Evolutionary conservation across 2,113 vertebrate species (phyloP).

Genomic region (Xenopus laevis): DNA sequence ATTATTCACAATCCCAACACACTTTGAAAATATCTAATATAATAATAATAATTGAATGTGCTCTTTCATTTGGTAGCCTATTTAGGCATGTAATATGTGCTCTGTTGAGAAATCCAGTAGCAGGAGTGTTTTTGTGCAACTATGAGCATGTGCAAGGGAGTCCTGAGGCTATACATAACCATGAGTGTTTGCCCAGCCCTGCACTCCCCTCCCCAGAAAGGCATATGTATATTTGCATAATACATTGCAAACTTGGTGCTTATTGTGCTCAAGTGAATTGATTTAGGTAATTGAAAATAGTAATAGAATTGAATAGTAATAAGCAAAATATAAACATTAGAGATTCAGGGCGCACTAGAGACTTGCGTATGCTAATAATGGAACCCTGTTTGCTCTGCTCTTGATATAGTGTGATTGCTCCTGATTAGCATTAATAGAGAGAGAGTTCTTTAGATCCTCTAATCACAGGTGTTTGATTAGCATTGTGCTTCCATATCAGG

Average conservation of each 20-base stretch:
- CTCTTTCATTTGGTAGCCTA: too few species aligned
- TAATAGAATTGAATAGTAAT: slow-evolving; percentile 43
- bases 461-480: slow-evolving; percentile 44
- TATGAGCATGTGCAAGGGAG: slow-evolving; percentile 12
- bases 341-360: slow-evolving; percentile 30
- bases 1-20: too few species aligned
- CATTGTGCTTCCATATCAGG: slow-evolving; percentile 38
- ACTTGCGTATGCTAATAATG: slow-evolving; percentile 33
- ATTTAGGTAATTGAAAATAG: slow-evolving; percentile 44
- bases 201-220: slow-evolving; percentile 2
- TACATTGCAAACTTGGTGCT: slow-evolving; percentile 19
- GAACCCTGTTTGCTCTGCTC: slow-evolving; percentile 40
- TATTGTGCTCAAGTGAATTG: slow-evolving; percentile 34
- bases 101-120: too few species aligned
- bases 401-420: slow-evolving; percentile 40
- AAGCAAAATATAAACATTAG: slow-evolving; percentile 42
- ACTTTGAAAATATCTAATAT: too few species aligned
- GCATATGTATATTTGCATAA: slow-evolving; percentile 18
- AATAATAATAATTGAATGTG: too few species aligned
- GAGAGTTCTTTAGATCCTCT: slow-evolving; percentile 29
- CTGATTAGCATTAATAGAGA: slow-evolving; percentile 41
- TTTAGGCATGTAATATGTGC: too few species aligned
- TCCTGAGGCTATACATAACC: slow-evolving; percentile 16
- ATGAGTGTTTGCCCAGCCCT: too few species aligned
- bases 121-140: background rate